Conservation (phyloP, 2,797 vertebrate species). For the Chelon auratus region DNA sequence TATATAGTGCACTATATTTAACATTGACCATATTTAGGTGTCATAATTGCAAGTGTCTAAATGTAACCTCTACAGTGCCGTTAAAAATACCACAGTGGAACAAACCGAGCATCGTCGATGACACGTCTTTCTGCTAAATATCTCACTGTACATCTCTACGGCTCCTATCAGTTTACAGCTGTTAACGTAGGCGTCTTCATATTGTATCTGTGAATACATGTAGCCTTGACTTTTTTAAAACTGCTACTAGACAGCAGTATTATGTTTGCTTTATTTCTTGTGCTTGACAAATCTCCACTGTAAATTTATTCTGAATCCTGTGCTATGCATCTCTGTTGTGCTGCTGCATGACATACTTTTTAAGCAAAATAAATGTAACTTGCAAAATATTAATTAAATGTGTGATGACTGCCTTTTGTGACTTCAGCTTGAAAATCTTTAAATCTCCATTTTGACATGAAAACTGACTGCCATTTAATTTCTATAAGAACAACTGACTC, state of each 20-base stretch:
- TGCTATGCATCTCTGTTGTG: slow-evolving; percentile 45
- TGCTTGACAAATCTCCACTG: slow-evolving; percentile 55
- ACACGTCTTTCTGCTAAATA: not conserved
- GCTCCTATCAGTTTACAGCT: not conserved
- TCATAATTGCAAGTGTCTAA: not conserved
- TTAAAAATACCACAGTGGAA: not conserved
- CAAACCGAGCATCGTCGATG: not conserved
- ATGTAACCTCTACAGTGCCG: not conserved
- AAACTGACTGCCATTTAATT: not conserved
- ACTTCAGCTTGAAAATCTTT: slow-evolving; percentile 18
- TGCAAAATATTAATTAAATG: slow-evolving; percentile 3
- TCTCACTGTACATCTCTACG: not conserved
- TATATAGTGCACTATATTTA: not conserved
- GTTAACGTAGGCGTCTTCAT: not conserved
- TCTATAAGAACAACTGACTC: not conserved
- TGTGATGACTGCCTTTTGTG: not conserved
- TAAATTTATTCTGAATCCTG: slow-evolving; percentile 25
- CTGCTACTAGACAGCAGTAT: not conserved
- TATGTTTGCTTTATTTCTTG: slow-evolving; percentile 30
- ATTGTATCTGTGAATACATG: not conserved
- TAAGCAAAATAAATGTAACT: not conserved
- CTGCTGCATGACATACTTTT: slow-evolving; percentile 27
- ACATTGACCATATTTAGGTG: not conserved
- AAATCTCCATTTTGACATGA: not conserved
- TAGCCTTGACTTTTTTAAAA: slow-evolving; percentile 1